phyloP scores from a whole-genome alignment of 2,113 vertebrate genomes.

The Piprites chloris region DNA sequence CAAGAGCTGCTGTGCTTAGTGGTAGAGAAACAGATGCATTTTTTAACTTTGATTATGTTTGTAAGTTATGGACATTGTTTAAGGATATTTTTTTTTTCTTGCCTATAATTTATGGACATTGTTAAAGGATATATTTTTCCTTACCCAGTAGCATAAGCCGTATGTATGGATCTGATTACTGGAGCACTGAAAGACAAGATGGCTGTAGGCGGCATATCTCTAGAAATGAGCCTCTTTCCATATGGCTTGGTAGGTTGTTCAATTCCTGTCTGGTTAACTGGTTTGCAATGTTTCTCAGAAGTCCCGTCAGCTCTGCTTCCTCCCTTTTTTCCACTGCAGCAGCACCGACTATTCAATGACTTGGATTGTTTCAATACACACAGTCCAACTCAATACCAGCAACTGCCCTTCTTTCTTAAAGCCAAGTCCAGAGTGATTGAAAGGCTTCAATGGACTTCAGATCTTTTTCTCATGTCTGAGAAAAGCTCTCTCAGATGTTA shows the following conservation, averaged over 20 bases:
- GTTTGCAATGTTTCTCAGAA: neutral
- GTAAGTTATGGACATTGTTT: neutral
- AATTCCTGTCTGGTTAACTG: neutral
- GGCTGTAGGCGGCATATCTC: neutral
- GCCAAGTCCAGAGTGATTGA: neutral
- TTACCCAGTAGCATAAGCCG: neutral
- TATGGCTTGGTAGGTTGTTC: neutral
- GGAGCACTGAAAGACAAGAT: neutral
- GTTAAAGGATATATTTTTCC: neutral
- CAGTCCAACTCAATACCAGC: neutral
- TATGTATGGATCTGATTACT: neutral
- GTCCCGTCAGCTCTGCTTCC: constrained; percentile 15
- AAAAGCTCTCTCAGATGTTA: neutral
- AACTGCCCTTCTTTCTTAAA: neutral
- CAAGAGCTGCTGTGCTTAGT: neutral
- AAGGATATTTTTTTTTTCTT: neutral
- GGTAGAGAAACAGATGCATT: neutral
- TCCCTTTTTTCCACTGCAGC: neutral
- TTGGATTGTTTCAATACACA: neutral
- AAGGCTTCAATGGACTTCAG: neutral
- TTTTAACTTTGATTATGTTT: neutral
- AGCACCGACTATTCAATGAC: neutral
- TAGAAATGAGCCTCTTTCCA: constrained; percentile 9
- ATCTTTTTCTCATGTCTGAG: neutral
- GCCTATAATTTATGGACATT: neutral